phyloP scores from a whole-genome alignment of 1,140 invertebrate species.

The Drosophila nasuta region DNA sequence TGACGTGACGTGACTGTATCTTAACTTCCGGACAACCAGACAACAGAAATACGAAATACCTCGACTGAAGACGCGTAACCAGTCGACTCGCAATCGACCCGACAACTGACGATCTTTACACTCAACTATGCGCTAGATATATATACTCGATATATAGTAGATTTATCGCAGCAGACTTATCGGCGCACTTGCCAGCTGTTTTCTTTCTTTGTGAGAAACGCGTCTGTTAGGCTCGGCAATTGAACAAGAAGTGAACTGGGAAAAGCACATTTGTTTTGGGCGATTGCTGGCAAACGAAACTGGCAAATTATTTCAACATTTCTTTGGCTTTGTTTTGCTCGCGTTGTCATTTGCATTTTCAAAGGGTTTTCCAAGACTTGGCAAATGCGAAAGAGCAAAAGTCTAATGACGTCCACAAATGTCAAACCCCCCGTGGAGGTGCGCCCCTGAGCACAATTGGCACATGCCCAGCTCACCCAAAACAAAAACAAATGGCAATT shows the following conservation, averaged over 20 bases:
- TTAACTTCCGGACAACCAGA: slow-evolving; percentile 8
- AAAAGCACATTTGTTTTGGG: slow-evolving; percentile 64
- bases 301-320: slow-evolving; percentile 55
- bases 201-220: slow-evolving; percentile 12
- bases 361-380: background rate
- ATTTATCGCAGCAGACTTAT: background rate
- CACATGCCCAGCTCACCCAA: slow-evolving; percentile 25
- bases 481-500: slow-evolving; percentile 64
- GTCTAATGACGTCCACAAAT: slow-evolving; percentile 38
- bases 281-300: slow-evolving; percentile 36
- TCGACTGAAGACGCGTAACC: slow-evolving; percentile 29
- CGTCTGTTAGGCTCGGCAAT: slow-evolving; percentile 63
- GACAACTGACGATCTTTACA: slow-evolving; percentile 41
- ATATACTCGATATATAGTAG: slow-evolving; percentile 8
- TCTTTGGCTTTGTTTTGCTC: slow-evolving; percentile 79
- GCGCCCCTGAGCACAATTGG: slow-evolving; percentile 1
- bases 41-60: slow-evolving; percentile 1
- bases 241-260: slow-evolving; percentile 61
- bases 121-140: background rate
- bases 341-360: slow-evolving; percentile 16
- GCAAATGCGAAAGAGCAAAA: background rate
- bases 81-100: slow-evolving; percentile 24
- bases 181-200: slow-evolving; percentile 35
- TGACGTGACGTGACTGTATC: slow-evolving; percentile 4
- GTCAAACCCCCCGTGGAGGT: slow-evolving; percentile 22